Evolutionary conservation across 2,113 vertebrate species (phyloP).

Genomic region (Poeciliopsis occidentalis): DNA sequence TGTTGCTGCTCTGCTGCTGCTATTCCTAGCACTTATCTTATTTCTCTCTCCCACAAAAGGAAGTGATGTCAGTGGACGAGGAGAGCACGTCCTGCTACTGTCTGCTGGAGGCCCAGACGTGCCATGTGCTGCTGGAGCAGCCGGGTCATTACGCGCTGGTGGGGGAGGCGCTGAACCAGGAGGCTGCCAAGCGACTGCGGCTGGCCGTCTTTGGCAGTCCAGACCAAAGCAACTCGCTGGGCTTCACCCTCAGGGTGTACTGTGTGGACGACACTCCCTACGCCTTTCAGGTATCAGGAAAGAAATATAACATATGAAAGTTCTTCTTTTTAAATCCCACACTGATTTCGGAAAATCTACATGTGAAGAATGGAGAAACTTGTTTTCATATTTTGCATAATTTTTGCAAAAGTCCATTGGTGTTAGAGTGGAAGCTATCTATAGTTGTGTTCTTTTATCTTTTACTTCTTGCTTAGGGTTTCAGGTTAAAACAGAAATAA

Average conservation of each 20-base stretch:
- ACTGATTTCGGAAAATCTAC: neutral
- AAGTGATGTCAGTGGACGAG: conserved; percentile 96
- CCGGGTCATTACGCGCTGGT: conserved; percentile 94
- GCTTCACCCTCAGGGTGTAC: conserved; percentile 95
- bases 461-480: too few relatives aligned
- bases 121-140: conserved; percentile 91
- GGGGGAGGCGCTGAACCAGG: conserved; percentile 89
- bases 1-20: neutral
- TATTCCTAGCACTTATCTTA: neutral
- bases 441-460: too few relatives aligned
- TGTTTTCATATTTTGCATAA: neutral
- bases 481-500: neutral
- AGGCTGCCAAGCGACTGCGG: conserved; percentile 91
- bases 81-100: conserved; percentile 96
- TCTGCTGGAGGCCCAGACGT: conserved; percentile 91
- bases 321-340: neutral
- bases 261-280: conserved; percentile 97
- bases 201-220: conserved; percentile 93
- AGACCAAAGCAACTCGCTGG: conserved; percentile 85
- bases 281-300: conserved; percentile 88
- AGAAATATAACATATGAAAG: neutral
- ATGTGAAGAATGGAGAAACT: neutral
- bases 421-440: neutral
- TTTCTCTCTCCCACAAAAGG: conserved; percentile 72
- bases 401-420: neutral